Evolutionary conservation across 1,140 invertebrate genomes (phyloP).

Genomic region (Ectropis grisescens): DNA sequence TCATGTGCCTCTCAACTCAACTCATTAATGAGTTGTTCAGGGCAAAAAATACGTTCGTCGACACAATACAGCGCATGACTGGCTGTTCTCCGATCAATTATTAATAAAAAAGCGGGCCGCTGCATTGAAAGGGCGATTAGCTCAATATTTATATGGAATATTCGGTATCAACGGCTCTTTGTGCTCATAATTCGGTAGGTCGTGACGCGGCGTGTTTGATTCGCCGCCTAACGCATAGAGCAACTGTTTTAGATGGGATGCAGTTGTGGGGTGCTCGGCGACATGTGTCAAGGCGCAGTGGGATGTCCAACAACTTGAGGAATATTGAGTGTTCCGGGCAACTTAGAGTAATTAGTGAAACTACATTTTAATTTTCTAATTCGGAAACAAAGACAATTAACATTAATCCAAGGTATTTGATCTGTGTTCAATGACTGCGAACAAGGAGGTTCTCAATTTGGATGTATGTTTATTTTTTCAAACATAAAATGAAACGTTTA

Average conservation of each 20-base stretch:
- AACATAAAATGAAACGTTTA: too few relatives aligned
- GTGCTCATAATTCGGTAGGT: slow-evolving; percentile 64
- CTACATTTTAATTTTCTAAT: too few relatives aligned
- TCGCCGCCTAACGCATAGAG: slow-evolving; percentile 40
- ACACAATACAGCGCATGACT: slow-evolving; percentile 65
- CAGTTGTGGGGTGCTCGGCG: too few relatives aligned
- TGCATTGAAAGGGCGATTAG: slow-evolving; percentile 70
- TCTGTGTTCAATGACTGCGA: too few relatives aligned
- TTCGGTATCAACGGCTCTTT: slow-evolving; percentile 69
- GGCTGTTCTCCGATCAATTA: slow-evolving; percentile 63
- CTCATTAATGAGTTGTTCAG: slow-evolving; percentile 55
- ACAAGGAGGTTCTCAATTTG: too few relatives aligned
- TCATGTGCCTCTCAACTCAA: slow-evolving; percentile 27
- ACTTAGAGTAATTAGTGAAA: too few relatives aligned
- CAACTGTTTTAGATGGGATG: slow-evolving; percentile 26
- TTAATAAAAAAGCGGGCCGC: slow-evolving; percentile 68
- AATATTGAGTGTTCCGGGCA: too few relatives aligned
- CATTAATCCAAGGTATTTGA: too few relatives aligned
- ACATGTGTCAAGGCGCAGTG: too few relatives aligned
- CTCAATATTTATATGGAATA: slow-evolving; percentile 71
- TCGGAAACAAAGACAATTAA: too few relatives aligned
- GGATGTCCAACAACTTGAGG: too few relatives aligned
- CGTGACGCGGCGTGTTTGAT: slow-evolving; percentile 60
- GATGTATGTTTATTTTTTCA: too few relatives aligned
- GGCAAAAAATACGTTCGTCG: slow-evolving; percentile 58